phyloP scores from a whole-genome alignment of 1,140 invertebrate species.

The Philotrypesis tridentata region DNA sequence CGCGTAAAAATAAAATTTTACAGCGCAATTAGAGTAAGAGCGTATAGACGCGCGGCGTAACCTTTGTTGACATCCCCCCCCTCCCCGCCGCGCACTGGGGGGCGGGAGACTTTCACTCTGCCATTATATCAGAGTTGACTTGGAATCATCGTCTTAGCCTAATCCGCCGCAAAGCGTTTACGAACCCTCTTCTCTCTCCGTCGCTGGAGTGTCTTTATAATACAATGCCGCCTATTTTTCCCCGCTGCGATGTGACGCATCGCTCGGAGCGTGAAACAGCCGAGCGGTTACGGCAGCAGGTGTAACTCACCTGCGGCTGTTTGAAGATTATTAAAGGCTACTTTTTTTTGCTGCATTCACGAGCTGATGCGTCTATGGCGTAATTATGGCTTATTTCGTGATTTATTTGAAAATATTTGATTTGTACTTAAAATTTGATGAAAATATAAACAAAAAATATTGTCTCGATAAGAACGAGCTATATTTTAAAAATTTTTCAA shows the following conservation, averaged over 20 bases:
- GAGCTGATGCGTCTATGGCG: no score
- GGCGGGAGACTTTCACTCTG: neutral
- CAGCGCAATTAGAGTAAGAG: neutral
- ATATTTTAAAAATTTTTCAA: no score
- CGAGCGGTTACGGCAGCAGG: neutral
- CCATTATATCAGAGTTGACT: neutral
- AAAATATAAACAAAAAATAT: no score
- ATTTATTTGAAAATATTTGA: no score
- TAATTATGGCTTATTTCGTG: no score
- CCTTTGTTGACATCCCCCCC: neutral
- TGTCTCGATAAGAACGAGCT: no score
- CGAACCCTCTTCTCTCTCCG: neutral
- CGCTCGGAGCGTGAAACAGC: neutral
- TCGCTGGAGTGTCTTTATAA: neutral
- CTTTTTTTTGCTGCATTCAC: no score
- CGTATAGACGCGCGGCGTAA: no score
- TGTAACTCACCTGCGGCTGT: constrained; percentile 1
- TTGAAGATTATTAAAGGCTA: constrained; percentile 27
- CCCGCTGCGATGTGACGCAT: neutral
- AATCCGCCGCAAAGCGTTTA: neutral
- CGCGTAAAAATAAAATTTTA: neutral
- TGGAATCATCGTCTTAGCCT: neutral
- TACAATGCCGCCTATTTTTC: neutral
- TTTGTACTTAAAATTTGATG: no score
- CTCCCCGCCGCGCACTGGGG: no score